Evolutionary conservation across 2,888 invertebrate genomes (phyloP).

Genomic region (Ormyrus labotus): DNA sequence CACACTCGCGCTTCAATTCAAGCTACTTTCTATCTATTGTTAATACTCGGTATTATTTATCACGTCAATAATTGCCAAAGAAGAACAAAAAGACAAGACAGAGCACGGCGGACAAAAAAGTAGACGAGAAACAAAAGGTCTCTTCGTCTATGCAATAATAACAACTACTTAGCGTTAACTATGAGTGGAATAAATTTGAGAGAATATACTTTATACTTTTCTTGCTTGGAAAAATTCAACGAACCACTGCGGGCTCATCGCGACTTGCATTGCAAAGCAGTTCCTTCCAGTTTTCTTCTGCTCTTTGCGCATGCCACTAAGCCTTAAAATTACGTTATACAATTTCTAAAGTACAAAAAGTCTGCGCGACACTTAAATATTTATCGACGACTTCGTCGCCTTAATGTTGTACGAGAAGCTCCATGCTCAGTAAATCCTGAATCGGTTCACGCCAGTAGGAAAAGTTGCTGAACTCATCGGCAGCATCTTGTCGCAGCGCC

Average conservation of each 20-base stretch:
- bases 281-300: not conserved
- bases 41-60: slow-evolving; percentile 57
- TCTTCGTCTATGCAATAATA: slow-evolving; percentile 28
- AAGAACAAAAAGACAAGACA: slow-evolving; percentile 41
- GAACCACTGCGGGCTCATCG: not conserved
- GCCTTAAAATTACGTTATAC: slow-evolving; percentile 43
- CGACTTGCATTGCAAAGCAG: too few relatives aligned
- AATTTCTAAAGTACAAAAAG: slow-evolving; percentile 52
- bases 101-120: slow-evolving; percentile 15
- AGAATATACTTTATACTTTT: slow-evolving; percentile 36
- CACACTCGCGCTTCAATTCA: slow-evolving; percentile 34
- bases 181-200: slow-evolving; percentile 42
- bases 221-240: slow-evolving; percentile 28
- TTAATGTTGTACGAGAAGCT: slow-evolving; percentile 58
- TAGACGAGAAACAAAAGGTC: slow-evolving; percentile 10
- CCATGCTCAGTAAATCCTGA: slow-evolving; percentile 76
- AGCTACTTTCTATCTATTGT: slow-evolving; percentile 38
- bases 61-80: slow-evolving; percentile 54
- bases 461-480: slow-evolving; percentile 88
- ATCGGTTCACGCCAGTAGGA: slow-evolving; percentile 96
- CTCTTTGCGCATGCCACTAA: slow-evolving; percentile 18
- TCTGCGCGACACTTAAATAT: slow-evolving; percentile 10
- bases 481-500: slow-evolving; percentile 81
- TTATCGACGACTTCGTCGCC: slow-evolving; percentile 2
- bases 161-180: slow-evolving; percentile 33